phyloP scores from a whole-genome alignment of 2,888 invertebrate species.

The Brachylomia viminalis region DNA sequence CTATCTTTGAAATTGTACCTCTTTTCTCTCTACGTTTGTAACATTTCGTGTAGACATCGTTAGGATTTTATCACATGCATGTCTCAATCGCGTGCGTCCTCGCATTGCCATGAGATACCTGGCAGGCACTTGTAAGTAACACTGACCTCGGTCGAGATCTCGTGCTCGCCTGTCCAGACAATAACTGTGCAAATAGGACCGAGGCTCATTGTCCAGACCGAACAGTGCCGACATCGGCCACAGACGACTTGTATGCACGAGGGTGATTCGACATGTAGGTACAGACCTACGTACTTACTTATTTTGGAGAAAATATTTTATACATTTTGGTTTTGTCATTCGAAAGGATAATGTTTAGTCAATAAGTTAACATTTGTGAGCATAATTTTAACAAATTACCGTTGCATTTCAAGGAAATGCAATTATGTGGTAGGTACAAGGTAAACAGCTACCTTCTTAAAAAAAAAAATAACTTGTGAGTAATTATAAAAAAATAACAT shows the following conservation, averaged over 20 bases:
- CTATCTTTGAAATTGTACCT: background rate
- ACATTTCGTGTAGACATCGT: conserved; percentile 12
- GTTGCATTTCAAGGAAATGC: background rate
- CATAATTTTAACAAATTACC: background rate
- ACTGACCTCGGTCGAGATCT: conserved; percentile 55
- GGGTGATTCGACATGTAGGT: conserved; percentile 19
- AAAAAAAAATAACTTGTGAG: background rate
- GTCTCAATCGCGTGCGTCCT: conserved; percentile 43
- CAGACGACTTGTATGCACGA: conserved; percentile 49
- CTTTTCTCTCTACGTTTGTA: background rate
- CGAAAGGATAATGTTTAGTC: background rate
- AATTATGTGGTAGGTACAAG: background rate
- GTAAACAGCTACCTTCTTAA: background rate
- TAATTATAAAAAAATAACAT: background rate
- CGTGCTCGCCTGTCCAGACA: conserved; percentile 48
- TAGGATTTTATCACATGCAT: conserved; percentile 15
- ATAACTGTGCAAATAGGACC: conserved; percentile 53
- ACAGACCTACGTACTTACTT: background rate
- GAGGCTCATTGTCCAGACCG: conserved; percentile 45
- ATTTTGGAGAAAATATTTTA: background rate
- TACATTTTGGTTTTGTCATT: background rate
- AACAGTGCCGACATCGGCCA: conserved; percentile 30
- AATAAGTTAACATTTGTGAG: no score
- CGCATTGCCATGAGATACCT: conserved; percentile 38
- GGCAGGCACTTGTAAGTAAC: conserved; percentile 47